phyloP scores from a whole-genome alignment of 2,797 vertebrate species.

The Sebastes itinus region DNA sequence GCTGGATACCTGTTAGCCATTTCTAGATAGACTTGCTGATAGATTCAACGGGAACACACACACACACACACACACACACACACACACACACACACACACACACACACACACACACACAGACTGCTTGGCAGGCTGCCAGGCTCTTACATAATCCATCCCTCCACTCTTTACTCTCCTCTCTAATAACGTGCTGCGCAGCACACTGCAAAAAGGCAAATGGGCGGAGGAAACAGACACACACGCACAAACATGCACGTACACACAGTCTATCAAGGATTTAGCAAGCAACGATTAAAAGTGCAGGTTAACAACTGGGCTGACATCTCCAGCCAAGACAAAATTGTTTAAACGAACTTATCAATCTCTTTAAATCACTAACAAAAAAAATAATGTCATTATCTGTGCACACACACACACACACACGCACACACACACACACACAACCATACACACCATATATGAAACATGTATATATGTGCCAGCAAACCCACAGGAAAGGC shows the following conservation, averaged over 20 bases:
- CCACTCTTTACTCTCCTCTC: slow-evolving; percentile 51
- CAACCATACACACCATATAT: not conserved
- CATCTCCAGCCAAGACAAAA: slow-evolving; percentile 5
- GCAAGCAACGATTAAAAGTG: slow-evolving; percentile 35
- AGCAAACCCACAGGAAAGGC: slow-evolving; percentile 46
- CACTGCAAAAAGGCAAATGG: slow-evolving; percentile 25
- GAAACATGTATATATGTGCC: slow-evolving; percentile 19
- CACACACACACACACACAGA: not conserved
- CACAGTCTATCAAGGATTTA: slow-evolving; percentile 8
- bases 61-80: slow-evolving; percentile 10
- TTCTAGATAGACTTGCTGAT: slow-evolving; percentile 65
- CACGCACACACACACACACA: slow-evolving; percentile 1
- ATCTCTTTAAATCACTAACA: slow-evolving; percentile 26
- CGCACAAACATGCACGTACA: not conserved
- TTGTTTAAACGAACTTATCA: slow-evolving; percentile 29
- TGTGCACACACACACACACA: not conserved
- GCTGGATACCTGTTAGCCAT: slow-evolving; percentile 73
- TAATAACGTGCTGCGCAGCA: slow-evolving; percentile 30
- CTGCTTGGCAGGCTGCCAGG: slow-evolving; percentile 59
- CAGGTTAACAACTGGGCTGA: slow-evolving; percentile 14
- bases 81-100: slow-evolving; percentile 1
- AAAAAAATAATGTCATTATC: slow-evolving; percentile 13
- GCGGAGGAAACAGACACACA: slow-evolving; percentile 17
- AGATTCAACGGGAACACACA: slow-evolving; percentile 41
- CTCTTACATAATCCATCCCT: slow-evolving; percentile 76